phyloP scores from a whole-genome alignment of 1,140 invertebrate species.

The Drosophila mayri region DNA sequence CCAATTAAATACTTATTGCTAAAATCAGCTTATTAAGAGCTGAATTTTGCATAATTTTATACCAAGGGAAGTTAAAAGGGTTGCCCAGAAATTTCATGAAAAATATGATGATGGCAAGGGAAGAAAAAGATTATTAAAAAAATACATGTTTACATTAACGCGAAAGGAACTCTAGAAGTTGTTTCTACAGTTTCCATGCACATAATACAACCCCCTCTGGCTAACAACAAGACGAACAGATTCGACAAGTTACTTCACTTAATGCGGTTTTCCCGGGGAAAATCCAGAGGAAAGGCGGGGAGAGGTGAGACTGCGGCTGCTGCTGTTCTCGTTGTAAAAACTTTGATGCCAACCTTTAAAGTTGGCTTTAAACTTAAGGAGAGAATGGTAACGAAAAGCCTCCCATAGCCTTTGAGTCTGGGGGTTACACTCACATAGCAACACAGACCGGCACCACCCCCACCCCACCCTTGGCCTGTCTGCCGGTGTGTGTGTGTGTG shows the following conservation, averaged over 20 bases:
- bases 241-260: conserved; percentile 69
- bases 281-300: neutral
- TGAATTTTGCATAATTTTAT: neutral
- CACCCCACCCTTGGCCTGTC: conserved; percentile 16
- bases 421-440: conserved; percentile 42
- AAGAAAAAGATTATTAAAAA: conserved; percentile 1
- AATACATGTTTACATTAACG: conserved; percentile 11
- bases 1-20: neutral
- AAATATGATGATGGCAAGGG: conserved; percentile 12
- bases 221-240: conserved; percentile 35
- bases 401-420: conserved; percentile 42
- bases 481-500: conserved; percentile 22
- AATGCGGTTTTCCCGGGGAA: conserved; percentile 17
- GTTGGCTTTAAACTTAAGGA: conserved; percentile 48
- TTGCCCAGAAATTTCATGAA: neutral
- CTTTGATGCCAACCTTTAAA: conserved; percentile 58
- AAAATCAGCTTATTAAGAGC: neutral
- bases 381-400: conserved; percentile 3
- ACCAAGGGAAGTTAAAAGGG: neutral
- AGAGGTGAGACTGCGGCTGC: conserved; percentile 5
- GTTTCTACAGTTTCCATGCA: conserved; percentile 16
- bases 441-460: conserved; percentile 23
- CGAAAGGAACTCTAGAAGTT: neutral
- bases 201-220: conserved; percentile 23
- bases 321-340: conserved; percentile 34